phyloP scores from a whole-genome alignment of 2,113 vertebrate genomes.

The Pandion haliaetus region DNA sequence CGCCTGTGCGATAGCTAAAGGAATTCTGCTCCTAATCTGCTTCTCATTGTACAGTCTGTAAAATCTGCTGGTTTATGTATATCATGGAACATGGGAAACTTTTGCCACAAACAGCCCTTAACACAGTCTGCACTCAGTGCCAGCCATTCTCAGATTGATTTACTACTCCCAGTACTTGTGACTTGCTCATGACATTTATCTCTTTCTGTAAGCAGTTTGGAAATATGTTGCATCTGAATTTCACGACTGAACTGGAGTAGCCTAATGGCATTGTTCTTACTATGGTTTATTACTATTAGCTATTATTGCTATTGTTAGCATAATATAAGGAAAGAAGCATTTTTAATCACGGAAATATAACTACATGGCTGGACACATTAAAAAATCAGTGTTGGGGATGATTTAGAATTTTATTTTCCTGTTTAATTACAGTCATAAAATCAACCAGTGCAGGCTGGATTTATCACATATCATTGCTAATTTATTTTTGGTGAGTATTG shows the following conservation, averaged over 20 bases:
- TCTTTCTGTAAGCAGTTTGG: neutral
- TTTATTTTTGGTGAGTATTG: neutral
- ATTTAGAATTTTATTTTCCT: slow-evolving; percentile 24
- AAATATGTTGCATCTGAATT: neutral
- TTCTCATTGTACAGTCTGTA: slow-evolving; percentile 23
- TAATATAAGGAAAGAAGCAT: neutral
- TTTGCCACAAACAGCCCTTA: neutral
- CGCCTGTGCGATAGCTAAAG: neutral
- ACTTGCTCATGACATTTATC: neutral
- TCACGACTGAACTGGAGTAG: neutral
- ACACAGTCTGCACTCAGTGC: neutral
- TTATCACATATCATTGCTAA: neutral
- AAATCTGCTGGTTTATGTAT: slow-evolving; percentile 10
- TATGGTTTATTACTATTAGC: neutral
- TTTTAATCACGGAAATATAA: neutral
- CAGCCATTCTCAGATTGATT: slow-evolving; percentile 1
- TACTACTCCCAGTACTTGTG: neutral
- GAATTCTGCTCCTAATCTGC: slow-evolving; percentile 34
- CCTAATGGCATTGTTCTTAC: neutral
- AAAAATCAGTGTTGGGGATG: neutral
- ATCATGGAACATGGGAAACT: neutral
- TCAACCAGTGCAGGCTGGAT: neutral
- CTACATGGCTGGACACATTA: neutral
- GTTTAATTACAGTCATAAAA: neutral
- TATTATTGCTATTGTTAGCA: neutral